Evolutionary conservation across 2,113 vertebrate genomes (phyloP), one percentile per base, ranked within the genome.

Genomic region (Pomatostomus ruficeps): DNA sequence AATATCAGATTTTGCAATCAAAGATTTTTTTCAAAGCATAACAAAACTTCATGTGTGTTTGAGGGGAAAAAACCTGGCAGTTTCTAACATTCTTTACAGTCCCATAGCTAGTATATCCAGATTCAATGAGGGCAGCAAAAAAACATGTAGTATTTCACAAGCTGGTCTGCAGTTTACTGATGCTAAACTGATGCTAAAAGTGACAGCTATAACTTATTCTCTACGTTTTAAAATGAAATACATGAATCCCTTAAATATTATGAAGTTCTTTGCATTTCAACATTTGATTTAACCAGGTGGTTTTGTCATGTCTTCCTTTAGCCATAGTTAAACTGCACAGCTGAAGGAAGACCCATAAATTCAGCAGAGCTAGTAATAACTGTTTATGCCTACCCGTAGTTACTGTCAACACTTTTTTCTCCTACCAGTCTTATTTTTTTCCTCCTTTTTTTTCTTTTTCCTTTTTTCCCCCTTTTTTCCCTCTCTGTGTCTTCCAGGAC

Each of bases 401-500:
- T 68, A 28, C 10, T 57, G 15, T 33, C 12, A 59, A 52, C 14
- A 45, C 1, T 10, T 65, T 48, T 70, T 88, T 61, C 17, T 57
- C 14, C 33, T 68, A 31, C 3, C 2, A 33, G 15, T 36, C 17
- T 71, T 85, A 38, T 35, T 49, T 80, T 78, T 29, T 26, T 11
- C 5, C 12, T 21, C 5, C 23, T 46, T 26, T 24, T 17, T 23
- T 31, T 61, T 59, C 48, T 49, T 24, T 15, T 40, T 38, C 3
- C 4, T 38, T 48, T 24, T 31, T 35, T 9, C 10, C 3, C 3
- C 7, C 3, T 2, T 8, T 38, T 46, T 35, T 38, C 9, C 2
- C 1, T 9, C 24, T 28, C 6, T 35, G 7, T 54, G 6, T 48
- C 36, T 35, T 84, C 43, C 43, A 79, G 8, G 8, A 73, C 15